Evolutionary conservation across 2,888 invertebrate species (phyloP), one percentile per base, ranked within the genome.

Genomic region (Anagyrus pseudococci): DNA sequence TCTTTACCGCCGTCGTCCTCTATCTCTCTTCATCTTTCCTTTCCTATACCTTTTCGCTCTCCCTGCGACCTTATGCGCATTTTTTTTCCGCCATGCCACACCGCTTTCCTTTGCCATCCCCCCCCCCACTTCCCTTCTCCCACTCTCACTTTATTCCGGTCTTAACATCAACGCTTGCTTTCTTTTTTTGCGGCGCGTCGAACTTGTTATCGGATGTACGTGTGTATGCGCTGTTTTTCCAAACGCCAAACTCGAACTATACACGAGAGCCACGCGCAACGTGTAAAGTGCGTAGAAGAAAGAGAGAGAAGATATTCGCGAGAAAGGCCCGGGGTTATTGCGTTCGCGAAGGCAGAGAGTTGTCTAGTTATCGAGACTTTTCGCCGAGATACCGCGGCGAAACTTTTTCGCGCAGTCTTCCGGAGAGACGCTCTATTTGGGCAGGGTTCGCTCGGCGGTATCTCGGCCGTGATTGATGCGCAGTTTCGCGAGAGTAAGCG

Each of bases 131-230:
- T n/a, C n/a, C n/a, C n/a, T n/a, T n/a, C n/a, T n/a, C n/a, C n/a
- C n/a, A n/a, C n/a, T n/a, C n/a, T n/a, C n/a, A n/a, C n/a, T n/a
- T 62, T 62, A 48, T 29, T 29, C 6, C 29, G 29, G 29, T 29
- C 6, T 29, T 7, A 7, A 10, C 10, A 10, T 29, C 10, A 7
- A 10, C 29, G 29, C 29, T 19, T 46, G 15, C 46, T 43, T 25
- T 47, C 50, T 50, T 37, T 53, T 46, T 44, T 37, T 43, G 17
- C 48, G 33, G 46, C 43, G 54, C n/a, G 26, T 44, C 54, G 53
- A 65, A 62, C 55, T 65, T 65, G 55, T 58, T 58, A 62, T 55
- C 65, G 61, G 23, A 47, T 46, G n/a, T n/a, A n/a, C n/a, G n/a
- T n/a, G n/a, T n/a, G n/a, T n/a, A 65, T 62, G 52, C 37, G 52